Evolutionary conservation across 1,140 invertebrate species (phyloP).

Genomic region (Pissodes strobi): DNA sequence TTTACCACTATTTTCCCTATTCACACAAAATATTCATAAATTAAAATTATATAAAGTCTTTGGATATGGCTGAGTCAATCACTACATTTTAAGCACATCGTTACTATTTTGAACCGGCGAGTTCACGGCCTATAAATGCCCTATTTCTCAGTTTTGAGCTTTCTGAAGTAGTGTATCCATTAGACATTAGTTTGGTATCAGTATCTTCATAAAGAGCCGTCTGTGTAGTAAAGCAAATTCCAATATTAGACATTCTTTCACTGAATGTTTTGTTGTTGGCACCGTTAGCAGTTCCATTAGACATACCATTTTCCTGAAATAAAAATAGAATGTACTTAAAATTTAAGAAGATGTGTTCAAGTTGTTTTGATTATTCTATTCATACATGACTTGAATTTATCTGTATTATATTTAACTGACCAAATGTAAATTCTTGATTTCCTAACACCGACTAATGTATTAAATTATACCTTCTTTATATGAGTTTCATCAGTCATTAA

Average conservation of each 20-base stretch:
- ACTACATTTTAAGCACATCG: neutral
- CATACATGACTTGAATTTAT: too few species aligned
- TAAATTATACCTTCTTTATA: too few species aligned
- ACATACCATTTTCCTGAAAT: too few species aligned
- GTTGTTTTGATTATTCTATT: too few species aligned
- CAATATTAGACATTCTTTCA: constrained; percentile 18
- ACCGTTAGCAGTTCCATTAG: neutral
- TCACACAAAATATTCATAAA: neutral
- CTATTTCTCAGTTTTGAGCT: constrained; percentile 46
- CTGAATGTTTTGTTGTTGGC: neutral
- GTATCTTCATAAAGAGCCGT: constrained; percentile 49
- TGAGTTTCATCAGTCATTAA: too few species aligned
- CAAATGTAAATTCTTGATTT: too few species aligned
- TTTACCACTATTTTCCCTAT: neutral
- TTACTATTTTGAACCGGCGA: constrained; percentile 4
- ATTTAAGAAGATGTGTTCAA: too few species aligned
- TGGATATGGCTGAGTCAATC: neutral
- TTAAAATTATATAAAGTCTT: constrained; percentile 10
- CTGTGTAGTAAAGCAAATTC: constrained; percentile 50
- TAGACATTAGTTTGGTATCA: constrained; percentile 41
- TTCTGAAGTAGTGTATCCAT: constrained; percentile 48
- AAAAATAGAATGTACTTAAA: too few species aligned
- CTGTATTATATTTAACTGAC: too few species aligned
- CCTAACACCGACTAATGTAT: too few species aligned
- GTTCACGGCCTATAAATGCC: constrained; percentile 44